Base-by-base conservation (phyloP, 2,797 vertebrate species). In the Coregonus sp. region DNA sequence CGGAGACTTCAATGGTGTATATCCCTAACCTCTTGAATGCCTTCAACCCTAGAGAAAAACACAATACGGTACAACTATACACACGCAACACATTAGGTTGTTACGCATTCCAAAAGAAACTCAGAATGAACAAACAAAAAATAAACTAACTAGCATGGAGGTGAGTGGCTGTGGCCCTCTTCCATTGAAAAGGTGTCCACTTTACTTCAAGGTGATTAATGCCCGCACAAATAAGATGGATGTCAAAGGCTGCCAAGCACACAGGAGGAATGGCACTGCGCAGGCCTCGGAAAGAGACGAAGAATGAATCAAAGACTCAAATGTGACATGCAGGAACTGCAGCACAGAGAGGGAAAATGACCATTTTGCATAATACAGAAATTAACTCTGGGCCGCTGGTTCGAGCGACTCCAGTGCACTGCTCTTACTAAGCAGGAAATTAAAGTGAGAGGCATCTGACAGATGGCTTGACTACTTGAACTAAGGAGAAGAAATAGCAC, bases 381-480 rank as follows among this genome's bases (percentile, higher is more conserved):
- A 90, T 92, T 86, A 82, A 88, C 78, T 85, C 68, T 72, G 79
- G 84, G 74, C 79, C 74, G 75, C 78, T 75, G 77, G 75, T 86
- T 89, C 78, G 78, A 84, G 80, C 35, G 52, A 76, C 80, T 81
- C 80, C 50, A 77, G 80, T 73, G 70, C 74, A 76, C 76, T 75
- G 78, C 84, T 81, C 84, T 82, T 81, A 76, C 82, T 80, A 84
- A 82, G 84, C 87, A 86, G 83, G 81, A 89, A 86, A 89, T 89
- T 85, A 86, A 85, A 85, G 63, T 81, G 77, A 75, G 68, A 77
- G 73, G 59, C 78, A 72, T 81, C 77, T 86, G 81, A 88, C 82
- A 86, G 82, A 86, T 81, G 80, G 78, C 70, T 67, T 15, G 75
- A 69, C 52, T 73, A 59, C 78, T 82, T 80, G 76, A 83, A 80